Evolutionary conservation across 2,797 vertebrate species (phyloP), one percentile per base, ranked within the genome.

Genomic region (Spea hammondii): DNA sequence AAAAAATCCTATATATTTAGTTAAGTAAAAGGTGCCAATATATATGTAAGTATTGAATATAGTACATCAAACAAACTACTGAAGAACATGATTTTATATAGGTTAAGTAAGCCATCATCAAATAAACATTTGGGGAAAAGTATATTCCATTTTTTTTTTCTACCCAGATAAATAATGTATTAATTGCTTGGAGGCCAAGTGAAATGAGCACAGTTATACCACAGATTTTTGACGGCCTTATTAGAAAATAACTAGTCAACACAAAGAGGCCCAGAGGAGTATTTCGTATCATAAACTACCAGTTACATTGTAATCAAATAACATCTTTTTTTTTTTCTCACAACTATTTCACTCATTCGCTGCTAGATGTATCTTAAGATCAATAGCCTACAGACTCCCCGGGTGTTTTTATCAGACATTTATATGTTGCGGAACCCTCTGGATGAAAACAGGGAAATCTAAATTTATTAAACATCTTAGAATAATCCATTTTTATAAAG

Each of bases 121-220:
- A 65, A 45, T 53, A 5, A 86, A 85, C 59, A 81, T 59, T 59
- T 59, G n/a, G 55, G 55, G 55, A 32, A 32, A 14, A 62, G 59
- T 17, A 62, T 17, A 9, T 62, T 62, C 44, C 5, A 62, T 62
- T 17, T 62, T 62, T 62, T 32, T 62, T 17, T 62, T 62, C 32
- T 32, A 14, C n/a, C 59, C 12, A 79, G 59, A 85, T 87, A 85
- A 87, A 87, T 86, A 84, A 78, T 86, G 86, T 2, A 85, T 74
- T 12, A 13, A 4, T 74, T 54, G 77, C 78, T 89, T 76, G 78
- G 77, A 88, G 84, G 70, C 82, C 70, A 13, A 66, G 76, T 77
- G 68, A 76, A 79, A 83, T 73, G 46, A 86, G 71, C 76, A 12
- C 80, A 64, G 50, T 46, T 76, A 70, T 32, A 75, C 32, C n/a